phyloP scores from a whole-genome alignment of 2,113 vertebrate genomes.

The Dipodomys merriami region DNA sequence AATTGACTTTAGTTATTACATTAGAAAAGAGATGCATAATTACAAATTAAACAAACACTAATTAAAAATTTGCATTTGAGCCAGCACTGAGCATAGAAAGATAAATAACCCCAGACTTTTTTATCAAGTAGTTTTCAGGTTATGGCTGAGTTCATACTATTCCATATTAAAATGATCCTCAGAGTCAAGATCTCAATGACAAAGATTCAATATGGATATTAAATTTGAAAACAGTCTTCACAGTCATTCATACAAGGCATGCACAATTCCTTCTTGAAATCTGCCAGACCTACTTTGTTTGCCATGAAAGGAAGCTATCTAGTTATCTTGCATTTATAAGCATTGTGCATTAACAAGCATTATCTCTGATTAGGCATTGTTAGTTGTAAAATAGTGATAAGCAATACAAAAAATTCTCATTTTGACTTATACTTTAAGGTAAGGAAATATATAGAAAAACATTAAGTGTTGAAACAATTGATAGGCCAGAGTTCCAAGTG shows the following conservation, averaged over 20 bases:
- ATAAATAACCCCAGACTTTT: neutral
- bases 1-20: neutral
- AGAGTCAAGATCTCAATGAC: neutral
- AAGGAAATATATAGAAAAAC: neutral
- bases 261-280: neutral
- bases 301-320: neutral
- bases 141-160: neutral
- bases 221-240: neutral
- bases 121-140: neutral
- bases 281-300: neutral
- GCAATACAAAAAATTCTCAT: neutral
- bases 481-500: neutral
- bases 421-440: neutral
- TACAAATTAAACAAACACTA: neutral
- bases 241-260: neutral
- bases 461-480: neutral
- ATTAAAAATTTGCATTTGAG: neutral
- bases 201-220: neutral
- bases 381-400: neutral
- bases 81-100: neutral
- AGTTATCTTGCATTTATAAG: neutral
- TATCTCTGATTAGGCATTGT: neutral
- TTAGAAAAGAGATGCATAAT: slow-evolving; percentile 2
- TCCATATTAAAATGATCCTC: neutral
- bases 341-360: neutral